Evolutionary conservation across 1,140 invertebrate species (phyloP).

Genomic region (Pseudomyrmex cubaensis): DNA sequence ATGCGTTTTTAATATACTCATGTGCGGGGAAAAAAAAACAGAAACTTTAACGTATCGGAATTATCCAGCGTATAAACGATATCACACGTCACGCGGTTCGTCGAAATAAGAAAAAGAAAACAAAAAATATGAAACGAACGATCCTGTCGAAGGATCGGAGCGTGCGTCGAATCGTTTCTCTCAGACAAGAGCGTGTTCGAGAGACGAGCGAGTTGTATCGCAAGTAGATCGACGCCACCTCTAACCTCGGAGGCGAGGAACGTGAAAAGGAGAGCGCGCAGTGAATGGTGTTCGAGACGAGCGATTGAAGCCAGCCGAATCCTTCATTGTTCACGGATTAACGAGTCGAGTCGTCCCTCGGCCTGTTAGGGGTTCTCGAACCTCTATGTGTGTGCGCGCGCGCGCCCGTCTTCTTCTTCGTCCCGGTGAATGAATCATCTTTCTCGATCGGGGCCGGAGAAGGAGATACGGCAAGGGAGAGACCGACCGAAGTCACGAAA

Average conservation of each 20-base stretch:
- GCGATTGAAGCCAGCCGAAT: conserved; percentile 61
- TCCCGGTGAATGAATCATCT: conserved; percentile 72
- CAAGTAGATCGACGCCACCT: conserved; percentile 42
- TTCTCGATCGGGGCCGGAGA: conserved; percentile 11
- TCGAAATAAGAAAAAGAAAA: background rate
- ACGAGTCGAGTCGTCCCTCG: conserved; percentile 72
- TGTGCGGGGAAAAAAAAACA: conserved; percentile 13
- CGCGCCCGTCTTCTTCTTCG: conserved; percentile 50
- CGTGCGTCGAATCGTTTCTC: background rate
- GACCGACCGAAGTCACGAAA: conserved; percentile 69
- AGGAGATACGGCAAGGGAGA: conserved; percentile 14
- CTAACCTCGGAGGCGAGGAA: conserved; percentile 44
- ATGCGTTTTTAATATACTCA: conserved; percentile 30
- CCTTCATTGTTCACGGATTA: conserved; percentile 77
- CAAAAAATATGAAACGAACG: background rate
- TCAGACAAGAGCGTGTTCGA: conserved; percentile 4
- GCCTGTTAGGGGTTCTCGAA: conserved; percentile 61
- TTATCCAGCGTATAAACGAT: background rate
- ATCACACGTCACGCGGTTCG: background rate
- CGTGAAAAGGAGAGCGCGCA: conserved; percentile 60
- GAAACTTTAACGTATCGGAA: conserved; percentile 1
- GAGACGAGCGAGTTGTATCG: conserved; percentile 26
- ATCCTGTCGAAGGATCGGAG: conserved; percentile 36
- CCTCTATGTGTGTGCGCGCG: conserved; percentile 3
- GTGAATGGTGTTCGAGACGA: conserved; percentile 66